Evolutionary conservation across 2,888 invertebrate genomes (phyloP), one percentile per base, ranked within the genome.

Genomic region (Cheilosia vulpina): DNA sequence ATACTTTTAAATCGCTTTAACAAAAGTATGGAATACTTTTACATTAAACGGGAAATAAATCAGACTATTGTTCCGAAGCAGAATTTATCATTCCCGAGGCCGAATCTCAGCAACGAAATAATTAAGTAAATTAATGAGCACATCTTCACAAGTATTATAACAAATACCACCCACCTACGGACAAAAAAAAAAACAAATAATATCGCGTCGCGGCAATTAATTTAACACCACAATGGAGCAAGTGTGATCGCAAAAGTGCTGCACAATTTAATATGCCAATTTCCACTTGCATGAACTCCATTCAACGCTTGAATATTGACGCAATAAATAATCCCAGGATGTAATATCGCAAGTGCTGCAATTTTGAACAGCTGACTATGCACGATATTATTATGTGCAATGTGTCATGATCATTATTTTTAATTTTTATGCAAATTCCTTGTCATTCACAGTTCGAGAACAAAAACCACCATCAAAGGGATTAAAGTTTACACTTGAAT

Each of bases 121-220:
- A 84, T 78, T 75, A 68, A 83, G 78, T 43, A 75, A 81, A 69
- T 60, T 52, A 68, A 77, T 43, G 62, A 55, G 50, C 24, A 52
- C n/a, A 21, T 27, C 17, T 31, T 62, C 24, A 34, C 7, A 34
- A 50, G 15, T 60, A 15, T 13, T 24, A 41, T 52, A 41, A 52
- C 13, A 24, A 52, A 52, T 15, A 21, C 52, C 15, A 7, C 21
- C 7, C 13, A 24, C 15, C 47, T 17, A 11, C 7, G 5, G 21
- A 24, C n/a, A 15, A 66, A 24, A 60, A 66, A 24, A 60, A 15
- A 73, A 73, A 53, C 17, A 81, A 52, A 45, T 34, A 52, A 45
- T 15, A 13, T 15, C 15, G 2, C 13, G 6, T 24, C 24, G 4
- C 65, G 73, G 57, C 66, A 63, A 83, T 83, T 83, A 83, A 79